Percentiles rank a stretch among this genome's conserved stretches.
phyloP scores from a whole-genome alignment of 2,113 vertebrate genomes.

The Fulica atra region DNA sequence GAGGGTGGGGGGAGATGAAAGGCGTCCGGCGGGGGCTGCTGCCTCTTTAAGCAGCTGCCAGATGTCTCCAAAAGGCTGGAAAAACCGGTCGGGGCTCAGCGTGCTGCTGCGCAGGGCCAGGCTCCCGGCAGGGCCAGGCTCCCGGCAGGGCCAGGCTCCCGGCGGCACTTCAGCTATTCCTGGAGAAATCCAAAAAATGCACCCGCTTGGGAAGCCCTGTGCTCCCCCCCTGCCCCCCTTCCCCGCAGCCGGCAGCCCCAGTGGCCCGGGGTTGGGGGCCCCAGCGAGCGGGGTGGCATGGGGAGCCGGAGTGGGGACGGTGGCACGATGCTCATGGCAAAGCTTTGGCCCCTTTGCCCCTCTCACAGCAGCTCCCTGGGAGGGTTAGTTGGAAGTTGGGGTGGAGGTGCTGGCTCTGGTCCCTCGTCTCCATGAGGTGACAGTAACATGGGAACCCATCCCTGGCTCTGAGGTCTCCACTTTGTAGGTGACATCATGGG shows the following conservation, averaged over 20 bases:
- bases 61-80: slow-evolving; percentile 71
- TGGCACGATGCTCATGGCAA: accelerated
- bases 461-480: not conserved
- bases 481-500: not conserved
- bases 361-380: not conserved
- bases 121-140: slow-evolving; percentile 51
- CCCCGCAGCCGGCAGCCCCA: not conserved
- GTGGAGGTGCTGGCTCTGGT: not conserved
- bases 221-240: not conserved
- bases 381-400: not conserved
- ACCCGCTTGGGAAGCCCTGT: slow-evolving; percentile 31
- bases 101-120: not conserved
- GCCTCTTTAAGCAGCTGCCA: slow-evolving; percentile 72
- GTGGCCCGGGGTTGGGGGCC: not conserved
- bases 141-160: slow-evolving; percentile 58
- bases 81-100: slow-evolving; percentile 66
- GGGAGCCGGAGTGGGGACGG: not conserved
- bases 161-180: slow-evolving; percentile 69
- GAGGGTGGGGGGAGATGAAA: slow-evolving; percentile 24
- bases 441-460: not conserved
- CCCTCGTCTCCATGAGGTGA: accelerated
- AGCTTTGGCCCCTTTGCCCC: not conserved
- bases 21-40: not conserved
- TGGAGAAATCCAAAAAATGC: slow-evolving; percentile 72
- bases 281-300: not conserved